phyloP scores from a whole-genome alignment of 2,113 vertebrate genomes.

The Chrysochloris asiatica region DNA sequence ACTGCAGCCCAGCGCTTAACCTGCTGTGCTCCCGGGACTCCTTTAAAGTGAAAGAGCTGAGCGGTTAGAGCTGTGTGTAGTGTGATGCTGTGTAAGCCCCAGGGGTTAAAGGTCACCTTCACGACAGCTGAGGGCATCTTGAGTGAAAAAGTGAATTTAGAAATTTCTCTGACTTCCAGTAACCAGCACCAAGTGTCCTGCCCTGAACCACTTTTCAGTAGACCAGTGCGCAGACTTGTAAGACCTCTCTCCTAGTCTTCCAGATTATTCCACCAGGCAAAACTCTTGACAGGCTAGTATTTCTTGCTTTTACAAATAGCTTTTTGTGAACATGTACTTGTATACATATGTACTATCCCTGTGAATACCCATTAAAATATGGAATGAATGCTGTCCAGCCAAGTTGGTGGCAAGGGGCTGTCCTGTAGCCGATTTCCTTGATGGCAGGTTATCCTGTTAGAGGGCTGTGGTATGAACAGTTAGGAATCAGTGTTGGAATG shows the following conservation, averaged over 20 bases:
- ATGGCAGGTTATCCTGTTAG: neutral
- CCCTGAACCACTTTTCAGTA: neutral
- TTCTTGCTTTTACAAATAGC: slow-evolving; percentile 13
- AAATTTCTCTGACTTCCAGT: no score
- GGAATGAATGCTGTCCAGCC: neutral
- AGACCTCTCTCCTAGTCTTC: neutral
- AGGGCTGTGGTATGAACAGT: neutral
- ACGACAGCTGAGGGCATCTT: no score
- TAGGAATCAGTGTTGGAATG: neutral
- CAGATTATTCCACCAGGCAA: neutral
- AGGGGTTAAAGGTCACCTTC: no score
- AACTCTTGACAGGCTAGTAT: neutral
- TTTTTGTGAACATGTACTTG: no score
- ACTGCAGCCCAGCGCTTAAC: no score
- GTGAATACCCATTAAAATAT: neutral
- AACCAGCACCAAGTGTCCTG: neutral
- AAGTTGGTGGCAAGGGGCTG: neutral
- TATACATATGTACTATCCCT: no score
- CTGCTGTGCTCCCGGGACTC: no score
- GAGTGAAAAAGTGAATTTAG: no score
- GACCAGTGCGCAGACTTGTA: no score
- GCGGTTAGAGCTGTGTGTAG: no score
- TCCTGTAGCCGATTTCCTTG: neutral
- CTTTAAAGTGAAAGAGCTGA: no score
- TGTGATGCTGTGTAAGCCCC: no score